These are phyloP conservation scores for Microctenopoma steveboyesi DNA, from an alignment of 2,797 vertebrate genomes.

Conservation along the genomic window DNA sequence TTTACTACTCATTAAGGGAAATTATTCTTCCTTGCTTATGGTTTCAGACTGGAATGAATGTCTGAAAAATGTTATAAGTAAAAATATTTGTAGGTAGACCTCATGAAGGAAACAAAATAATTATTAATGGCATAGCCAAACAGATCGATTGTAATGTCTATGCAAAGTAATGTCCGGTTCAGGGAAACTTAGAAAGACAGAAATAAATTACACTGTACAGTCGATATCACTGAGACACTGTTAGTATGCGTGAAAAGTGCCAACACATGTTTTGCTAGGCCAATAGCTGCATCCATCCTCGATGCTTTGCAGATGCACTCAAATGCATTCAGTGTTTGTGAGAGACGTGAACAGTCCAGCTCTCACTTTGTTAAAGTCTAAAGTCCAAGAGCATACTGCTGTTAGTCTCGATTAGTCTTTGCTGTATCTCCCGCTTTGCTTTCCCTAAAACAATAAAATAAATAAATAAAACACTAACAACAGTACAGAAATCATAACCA, in stretches of 20 bases:
- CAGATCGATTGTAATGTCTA: neutral
- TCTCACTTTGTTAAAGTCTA: slow-evolving; percentile 20
- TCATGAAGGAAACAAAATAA: neutral
- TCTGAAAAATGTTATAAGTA: neutral
- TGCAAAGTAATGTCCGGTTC: neutral
- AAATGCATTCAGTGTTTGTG: slow-evolving; percentile 12
- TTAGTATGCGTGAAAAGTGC: neutral
- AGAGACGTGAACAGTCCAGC: slow-evolving; percentile 13
- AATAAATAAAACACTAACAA: neutral
- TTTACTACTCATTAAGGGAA: neutral
- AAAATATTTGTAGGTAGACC: slow-evolving; percentile 8
- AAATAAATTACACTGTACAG: slow-evolving; percentile 18
- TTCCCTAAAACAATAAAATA: slow-evolving; percentile 71
- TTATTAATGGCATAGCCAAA: slow-evolving; percentile 1
- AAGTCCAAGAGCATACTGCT: slow-evolving; percentile 15
- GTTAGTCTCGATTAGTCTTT: slow-evolving; percentile 82
- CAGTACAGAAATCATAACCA: neutral
- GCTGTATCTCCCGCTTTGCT: slow-evolving; percentile 68
- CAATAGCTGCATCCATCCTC: slow-evolving; percentile 12
- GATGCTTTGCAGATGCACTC: slow-evolving; percentile 12
- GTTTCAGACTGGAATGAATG: neutral
- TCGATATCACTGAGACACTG: slow-evolving; percentile 1
- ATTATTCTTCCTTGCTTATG: neutral
- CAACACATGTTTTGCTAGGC: slow-evolving; percentile 2
- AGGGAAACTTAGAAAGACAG: neutral